Evolutionary conservation across 2,888 invertebrate genomes (phyloP), one percentile per base, ranked within the genome.

Genomic region (Tenthredo distinguenda): DNA sequence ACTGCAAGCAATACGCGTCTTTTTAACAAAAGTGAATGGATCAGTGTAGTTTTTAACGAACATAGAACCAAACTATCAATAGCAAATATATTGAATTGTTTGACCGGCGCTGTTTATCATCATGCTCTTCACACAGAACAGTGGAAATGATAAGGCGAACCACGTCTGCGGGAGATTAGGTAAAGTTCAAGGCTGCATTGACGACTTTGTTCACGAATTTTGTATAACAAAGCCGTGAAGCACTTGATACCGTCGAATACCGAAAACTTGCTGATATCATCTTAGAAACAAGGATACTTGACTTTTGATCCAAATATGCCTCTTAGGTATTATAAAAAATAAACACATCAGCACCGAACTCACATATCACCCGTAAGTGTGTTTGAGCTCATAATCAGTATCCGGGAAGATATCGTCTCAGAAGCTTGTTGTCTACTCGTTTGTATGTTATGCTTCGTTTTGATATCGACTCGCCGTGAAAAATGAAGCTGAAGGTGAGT

Each of bases 111-210:
- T 55, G 7, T 55, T 55, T n/a, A 7, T 55, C 55, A 50, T 50
- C 50, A 55, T 55, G 0, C 55, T 55, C 18, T 55, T 55, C n/a
- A 55, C 55, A n/a, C 55, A 55, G 1, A 12, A 12, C 55, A 55
- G 55, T n/a, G 55, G n/a, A n/a, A n/a, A 55, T 55, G 55, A 55
- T 55, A 55, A 55, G 55, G n/a, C n/a, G n/a, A 55, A 55, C n/a
- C 55, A 55, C n/a, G 55, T 55, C n/a, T 55, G n/a, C 0, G n/a
- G n/a, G 7, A 55, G n/a, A 55, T 55, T 55, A n/a, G n/a, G 55
- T n/a, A 7, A 55, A 55, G 2, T 55, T 55, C 55, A 55, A 55
- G 55, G 55, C 55, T 55, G n/a, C 55, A 7, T 55, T n/a, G 0
- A 55, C 55, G 6, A 55, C 55, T 55, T 55, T 55, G 55, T 55